Evolutionary conservation across 2,888 invertebrate genomes (phyloP), one percentile per base, ranked within the genome.

Genomic region (Bugulina stolonifera): DNA sequence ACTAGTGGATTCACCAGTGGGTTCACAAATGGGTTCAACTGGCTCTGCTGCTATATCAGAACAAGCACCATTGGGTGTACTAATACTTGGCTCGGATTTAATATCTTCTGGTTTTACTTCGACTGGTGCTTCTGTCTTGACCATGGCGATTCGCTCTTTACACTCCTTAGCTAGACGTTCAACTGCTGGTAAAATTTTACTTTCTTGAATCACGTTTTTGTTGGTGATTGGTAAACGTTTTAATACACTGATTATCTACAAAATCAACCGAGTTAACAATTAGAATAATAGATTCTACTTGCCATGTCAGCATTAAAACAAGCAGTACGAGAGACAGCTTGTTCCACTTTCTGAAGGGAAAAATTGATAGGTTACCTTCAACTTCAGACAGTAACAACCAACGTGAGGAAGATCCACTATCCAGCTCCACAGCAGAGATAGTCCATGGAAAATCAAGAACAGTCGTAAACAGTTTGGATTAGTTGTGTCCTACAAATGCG

Each of bases 121-220:
- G 32, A 32, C 32, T 14, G 64, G 29, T 2, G n/a, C 2, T 32
- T 64, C 29, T 29, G 64, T 32, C 10, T 14, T 64, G n/a, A 64
- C 14, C 2, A 64, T 27, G 32, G 2, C 64, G 34, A 32, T 22
- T 32, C 64, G 27, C 5, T 64, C 64, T 27, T 64, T 64, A 72
- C 29, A 76, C 77, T 22, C 70, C 14, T 5, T 58, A 1, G 91
- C 88, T 94, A 96, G 96, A 77, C 90, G 89, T 81, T 94, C 90
- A 27, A 97, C 91, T 22, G 92, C 89, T 34, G 89, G 87, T 79
- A 93, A 88, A 76, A 98, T 91, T 79, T 94, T 93, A 79, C 93
- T 94, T 81, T 97, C 96, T 79, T 92, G 91, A 10, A 98, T 87
- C 88, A 94, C 91, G 0, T 93, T 94, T 85, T 93, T 94, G 85